phyloP scores from a whole-genome alignment of 2,113 vertebrate genomes.

The crab-eating macaque (Macaca fascicularis) region DNA sequence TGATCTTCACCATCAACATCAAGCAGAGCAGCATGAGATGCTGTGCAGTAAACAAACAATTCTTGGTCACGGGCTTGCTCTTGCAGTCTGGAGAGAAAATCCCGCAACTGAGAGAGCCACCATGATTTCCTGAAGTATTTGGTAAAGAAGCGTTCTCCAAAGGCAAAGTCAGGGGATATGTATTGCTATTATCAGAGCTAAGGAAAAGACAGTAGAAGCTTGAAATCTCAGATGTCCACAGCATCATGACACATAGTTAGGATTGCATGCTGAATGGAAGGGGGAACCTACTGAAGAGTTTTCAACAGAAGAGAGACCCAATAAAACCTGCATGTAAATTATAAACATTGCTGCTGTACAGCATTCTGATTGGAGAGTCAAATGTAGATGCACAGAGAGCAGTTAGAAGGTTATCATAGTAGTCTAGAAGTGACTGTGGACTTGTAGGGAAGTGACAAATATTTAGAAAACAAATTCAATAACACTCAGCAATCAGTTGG shows the following conservation, averaged over 20 bases:
- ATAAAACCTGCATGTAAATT: neutral
- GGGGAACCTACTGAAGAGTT: neutral
- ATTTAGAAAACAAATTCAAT: neutral
- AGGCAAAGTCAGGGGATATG: neutral
- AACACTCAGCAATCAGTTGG: neutral
- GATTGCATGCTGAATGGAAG: neutral
- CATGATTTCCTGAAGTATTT: neutral
- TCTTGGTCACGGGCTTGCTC: neutral
- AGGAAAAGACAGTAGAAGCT: neutral
- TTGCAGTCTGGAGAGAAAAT: neutral
- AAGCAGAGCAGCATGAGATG: neutral
- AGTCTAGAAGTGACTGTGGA: neutral
- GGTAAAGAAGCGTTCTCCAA: neutral
- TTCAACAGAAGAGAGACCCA: neutral
- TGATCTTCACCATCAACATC: neutral
- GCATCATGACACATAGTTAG: neutral
- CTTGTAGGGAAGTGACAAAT: neutral
- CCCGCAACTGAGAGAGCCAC: neutral
- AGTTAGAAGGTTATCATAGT: fast-evolving
- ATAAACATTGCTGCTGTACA: neutral
- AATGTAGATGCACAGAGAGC: neutral
- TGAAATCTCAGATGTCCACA: neutral
- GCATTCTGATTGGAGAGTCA: neutral
- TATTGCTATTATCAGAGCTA: neutral
- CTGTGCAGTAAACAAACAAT: neutral